Base-by-base conservation (phyloP, 1,140 invertebrate species). In the Heliconius melpomene region DNA sequence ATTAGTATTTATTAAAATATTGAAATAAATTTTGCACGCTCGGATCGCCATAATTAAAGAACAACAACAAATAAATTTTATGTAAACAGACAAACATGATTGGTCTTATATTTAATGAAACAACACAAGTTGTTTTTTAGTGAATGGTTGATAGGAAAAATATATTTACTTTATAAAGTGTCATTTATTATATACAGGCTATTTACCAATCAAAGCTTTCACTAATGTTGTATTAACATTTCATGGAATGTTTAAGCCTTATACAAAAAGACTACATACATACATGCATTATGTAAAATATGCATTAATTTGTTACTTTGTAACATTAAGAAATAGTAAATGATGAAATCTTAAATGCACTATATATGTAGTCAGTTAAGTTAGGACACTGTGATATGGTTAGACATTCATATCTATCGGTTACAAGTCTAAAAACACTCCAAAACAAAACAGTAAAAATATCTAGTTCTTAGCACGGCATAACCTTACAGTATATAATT, bases 211-310 rank as follows among this genome's bases (percentile, higher is more conserved):
- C 86, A 87, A 88, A 91, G 85, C 88, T 89, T 90, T 89, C 86
- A 91, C 84, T 89, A 85, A 82, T 86, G 85, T 87, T 89, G 87
- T 89, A 89, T 87, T 83, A 86, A 88, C 88, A 87, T 89, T 89
- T 93, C 85, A 91, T 94, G 92, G 92, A 94, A 94, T 94, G 92
- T 94, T 93, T 90, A 91, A 93, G 91, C 90, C 87, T 90, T 90
- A 87, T 83, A 87, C 84, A 87, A 88, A 89, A 84, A 90, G 89
- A 92, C 89, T 90, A 90, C 87, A 89, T 87, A 90, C 87, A 87
- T 74, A 86, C 84, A 86, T 78, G 20, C 50, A 57, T 75, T 72
- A 54, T 81, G 81, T 78, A 82, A 85, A 83, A 74, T 80, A 80
- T 66, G 23, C 26, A 78, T 46, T 26, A 23, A 32, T 72, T 82